Evolutionary conservation across 1,140 invertebrate genomes (phyloP).

Genomic region (Drosophila saltans): DNA sequence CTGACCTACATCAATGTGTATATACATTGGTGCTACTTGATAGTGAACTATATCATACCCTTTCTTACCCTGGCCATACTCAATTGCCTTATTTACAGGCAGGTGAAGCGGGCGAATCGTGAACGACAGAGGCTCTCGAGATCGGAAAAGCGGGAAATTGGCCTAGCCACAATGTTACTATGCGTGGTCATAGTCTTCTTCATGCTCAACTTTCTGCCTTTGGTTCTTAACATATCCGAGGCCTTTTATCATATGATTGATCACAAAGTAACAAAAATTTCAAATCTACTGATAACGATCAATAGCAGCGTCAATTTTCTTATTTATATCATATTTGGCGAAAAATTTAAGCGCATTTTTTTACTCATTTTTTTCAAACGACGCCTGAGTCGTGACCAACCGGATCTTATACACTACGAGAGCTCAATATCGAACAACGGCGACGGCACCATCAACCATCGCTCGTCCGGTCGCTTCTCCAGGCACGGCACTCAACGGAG

Average conservation of each 20-base stretch:
- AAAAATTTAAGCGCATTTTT: constrained; percentile 96
- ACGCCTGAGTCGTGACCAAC: constrained; percentile 86
- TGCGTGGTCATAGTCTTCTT: constrained; percentile 97
- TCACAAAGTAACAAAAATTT: constrained; percentile 91
- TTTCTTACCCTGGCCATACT: constrained; percentile 92
- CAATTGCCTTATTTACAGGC: constrained; percentile 94
- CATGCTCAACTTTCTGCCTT: constrained; percentile 95
- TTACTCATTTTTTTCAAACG: constrained; percentile 92
- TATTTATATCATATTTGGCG: constrained; percentile 98
- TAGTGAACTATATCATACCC: constrained; percentile 96
- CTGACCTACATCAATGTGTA: constrained; percentile 92
- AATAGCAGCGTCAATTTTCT: constrained; percentile 99
- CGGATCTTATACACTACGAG: constrained; percentile 91
- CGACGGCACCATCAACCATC: constrained; percentile 85
- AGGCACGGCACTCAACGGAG: constrained; percentile 86
- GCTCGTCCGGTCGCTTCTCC: constrained; percentile 87
- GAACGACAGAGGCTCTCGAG: constrained; percentile 92
- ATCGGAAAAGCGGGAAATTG: constrained; percentile 93
- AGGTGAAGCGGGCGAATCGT: constrained; percentile 92
- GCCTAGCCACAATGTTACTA: constrained; percentile 95
- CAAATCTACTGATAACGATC: constrained; percentile 97
- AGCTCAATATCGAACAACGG: constrained; percentile 91
- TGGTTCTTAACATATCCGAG: constrained; percentile 95
- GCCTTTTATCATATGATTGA: constrained; percentile 88
- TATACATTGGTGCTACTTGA: constrained; percentile 95